Evolutionary conservation across 2,797 vertebrate species (phyloP).

Genomic region (Coreius guichenoti): DNA sequence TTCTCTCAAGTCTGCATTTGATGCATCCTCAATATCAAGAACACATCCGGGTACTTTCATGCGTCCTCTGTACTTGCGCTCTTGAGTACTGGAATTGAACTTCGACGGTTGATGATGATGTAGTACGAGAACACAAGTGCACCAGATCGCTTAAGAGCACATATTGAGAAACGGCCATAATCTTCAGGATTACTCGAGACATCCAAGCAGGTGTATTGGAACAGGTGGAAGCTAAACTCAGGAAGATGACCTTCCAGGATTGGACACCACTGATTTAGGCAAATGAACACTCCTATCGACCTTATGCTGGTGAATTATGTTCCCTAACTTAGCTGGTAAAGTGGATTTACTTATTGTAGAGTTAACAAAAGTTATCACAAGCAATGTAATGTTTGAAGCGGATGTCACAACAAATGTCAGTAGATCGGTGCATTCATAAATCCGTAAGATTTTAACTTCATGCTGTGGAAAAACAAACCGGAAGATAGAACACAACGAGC

Average conservation of each 20-base stretch:
- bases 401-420: neutral
- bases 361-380: neutral
- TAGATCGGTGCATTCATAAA: neutral
- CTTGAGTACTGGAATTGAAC: no score
- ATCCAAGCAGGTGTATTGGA: neutral
- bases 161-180: neutral
- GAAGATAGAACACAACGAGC: neutral
- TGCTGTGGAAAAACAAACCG: neutral
- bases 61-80: no score
- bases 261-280: neutral
- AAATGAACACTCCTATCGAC: neutral
- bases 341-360: neutral
- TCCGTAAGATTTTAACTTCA: no score
- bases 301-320: neutral
- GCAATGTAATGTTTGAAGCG: neutral
- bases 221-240: conserved; percentile 11
- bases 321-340: neutral
- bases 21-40: no score
- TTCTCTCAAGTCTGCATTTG: no score
- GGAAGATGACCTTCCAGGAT: neutral
- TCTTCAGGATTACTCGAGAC: neutral
- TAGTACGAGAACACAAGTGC: no score
- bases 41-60: no score
- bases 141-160: no score
- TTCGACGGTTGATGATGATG: no score